Percentiles rank a stretch among this genome's conserved stretches.
Evolutionary conservation across 37 sponge, comb jelly and placozoan species (phyloP).

Genomic region (Chondrosia reniformis): DNA sequence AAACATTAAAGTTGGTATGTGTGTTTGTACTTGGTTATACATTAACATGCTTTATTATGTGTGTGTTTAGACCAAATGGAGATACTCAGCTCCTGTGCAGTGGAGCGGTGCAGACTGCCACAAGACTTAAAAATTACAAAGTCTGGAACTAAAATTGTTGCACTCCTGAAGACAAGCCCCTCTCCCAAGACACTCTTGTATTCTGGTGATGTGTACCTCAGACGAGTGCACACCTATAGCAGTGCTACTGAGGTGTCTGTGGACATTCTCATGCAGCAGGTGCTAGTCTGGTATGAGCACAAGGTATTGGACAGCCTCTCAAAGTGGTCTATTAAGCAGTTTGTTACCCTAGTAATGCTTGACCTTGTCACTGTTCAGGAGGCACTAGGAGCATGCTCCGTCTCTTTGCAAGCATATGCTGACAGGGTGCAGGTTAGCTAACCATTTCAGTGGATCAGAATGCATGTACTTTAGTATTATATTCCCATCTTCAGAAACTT

Average conservation of each 20-base stretch:
- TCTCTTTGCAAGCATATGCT: no score
- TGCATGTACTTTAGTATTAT: no score
- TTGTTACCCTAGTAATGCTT: neutral
- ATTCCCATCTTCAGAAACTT: no score
- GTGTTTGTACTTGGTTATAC: neutral
- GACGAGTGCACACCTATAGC: neutral
- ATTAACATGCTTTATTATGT: neutral
- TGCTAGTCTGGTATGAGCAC: neutral
- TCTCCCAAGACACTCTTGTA: neutral
- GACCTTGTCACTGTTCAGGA: no score
- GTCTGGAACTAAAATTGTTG: neutral
- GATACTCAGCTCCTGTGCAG: neutral
- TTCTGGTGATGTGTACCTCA: no score
- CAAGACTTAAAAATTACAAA: neutral
- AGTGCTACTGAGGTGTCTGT: neutral
- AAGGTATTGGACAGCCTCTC: neutral
- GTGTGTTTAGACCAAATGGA: neutral
- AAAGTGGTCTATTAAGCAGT: constrained; percentile 16
- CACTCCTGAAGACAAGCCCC: neutral
- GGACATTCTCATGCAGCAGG: neutral
- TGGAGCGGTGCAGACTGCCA: neutral
- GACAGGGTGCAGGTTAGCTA: no score
- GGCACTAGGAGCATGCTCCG: no score
- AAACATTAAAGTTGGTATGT: neutral
- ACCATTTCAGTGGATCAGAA: no score